These are phyloP conservation scores for Pachypanchax playfairii DNA, from an alignment of 2,113 vertebrate species.

Conservation along the genomic window DNA sequence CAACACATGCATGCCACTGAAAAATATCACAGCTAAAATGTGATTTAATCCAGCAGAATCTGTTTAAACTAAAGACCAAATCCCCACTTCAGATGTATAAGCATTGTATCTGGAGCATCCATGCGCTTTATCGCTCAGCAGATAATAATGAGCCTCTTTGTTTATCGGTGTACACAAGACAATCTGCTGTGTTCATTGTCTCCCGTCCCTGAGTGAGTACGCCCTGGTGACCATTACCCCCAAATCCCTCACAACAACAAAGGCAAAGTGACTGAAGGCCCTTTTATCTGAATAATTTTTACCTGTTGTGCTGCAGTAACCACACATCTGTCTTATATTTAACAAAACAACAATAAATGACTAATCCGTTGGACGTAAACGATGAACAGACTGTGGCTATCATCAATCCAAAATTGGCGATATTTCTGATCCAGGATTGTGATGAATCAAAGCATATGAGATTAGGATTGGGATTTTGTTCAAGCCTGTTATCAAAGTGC, in stretches of 20 bases:
- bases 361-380: constrained; percentile 14
- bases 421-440: constrained; percentile 59
- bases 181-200: constrained; percentile 55
- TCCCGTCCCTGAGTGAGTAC: constrained; percentile 49
- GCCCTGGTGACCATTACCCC: constrained; percentile 43
- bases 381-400: constrained; percentile 34
- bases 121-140: constrained; percentile 65
- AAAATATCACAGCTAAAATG: constrained; percentile 22
- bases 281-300: constrained; percentile 45
- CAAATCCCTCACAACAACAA: constrained; percentile 40
- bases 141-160: constrained; percentile 72
- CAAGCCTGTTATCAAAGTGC: constrained; percentile 62
- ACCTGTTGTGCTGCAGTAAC: constrained; percentile 27
- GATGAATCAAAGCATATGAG: constrained; percentile 65
- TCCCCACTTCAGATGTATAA: constrained; percentile 39
- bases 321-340: constrained; percentile 30
- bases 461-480: constrained; percentile 62
- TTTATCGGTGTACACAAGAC: constrained; percentile 62
- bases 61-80: constrained; percentile 32
- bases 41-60: constrained; percentile 29
- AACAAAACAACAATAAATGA: constrained; percentile 37
- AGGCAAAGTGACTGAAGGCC: constrained; percentile 42
- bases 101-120: constrained; percentile 60
- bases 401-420: constrained; percentile 44
- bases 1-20: not conserved